These are phyloP conservation scores for Asarcornis scutulata DNA, from an alignment of 2,113 vertebrate genomes.

Conservation along the genomic window DNA sequence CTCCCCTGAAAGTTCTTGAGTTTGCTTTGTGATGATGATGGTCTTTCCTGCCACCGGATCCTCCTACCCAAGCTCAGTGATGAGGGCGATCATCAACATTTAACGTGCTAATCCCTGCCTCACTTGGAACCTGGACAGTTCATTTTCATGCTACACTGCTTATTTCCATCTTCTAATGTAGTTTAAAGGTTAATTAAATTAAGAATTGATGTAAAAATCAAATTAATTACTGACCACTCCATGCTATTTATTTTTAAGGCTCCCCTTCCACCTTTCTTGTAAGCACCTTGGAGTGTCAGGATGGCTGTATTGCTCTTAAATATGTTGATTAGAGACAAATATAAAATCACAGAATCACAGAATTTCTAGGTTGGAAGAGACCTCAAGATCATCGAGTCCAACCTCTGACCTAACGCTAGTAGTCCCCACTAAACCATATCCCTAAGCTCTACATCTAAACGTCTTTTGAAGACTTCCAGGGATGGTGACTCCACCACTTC, in stretches of 20 bases:
- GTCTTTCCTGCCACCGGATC: background rate
- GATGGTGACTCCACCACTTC: no score
- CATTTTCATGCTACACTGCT: conserved; percentile 67
- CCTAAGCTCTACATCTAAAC: no score
- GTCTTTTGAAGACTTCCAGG: no score
- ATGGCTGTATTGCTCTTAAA: conserved; percentile 30
- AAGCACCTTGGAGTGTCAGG: conserved; percentile 57
- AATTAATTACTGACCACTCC: conserved; percentile 81
- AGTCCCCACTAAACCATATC: no score
- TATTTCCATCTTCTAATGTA: conserved; percentile 67
- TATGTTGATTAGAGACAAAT: conserved; percentile 29
- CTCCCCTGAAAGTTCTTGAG: background rate
- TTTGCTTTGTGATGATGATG: background rate
- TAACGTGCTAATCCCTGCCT: conserved; percentile 61
- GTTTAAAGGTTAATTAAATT: conserved; percentile 77
- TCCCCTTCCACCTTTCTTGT: conserved; percentile 78
- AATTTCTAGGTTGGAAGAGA: no score
- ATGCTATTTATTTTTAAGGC: conserved; percentile 82
- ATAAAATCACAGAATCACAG: background rate
- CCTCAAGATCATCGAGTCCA: no score
- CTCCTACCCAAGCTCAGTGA: background rate
- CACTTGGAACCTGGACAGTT: conserved; percentile 69
- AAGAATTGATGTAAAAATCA: conserved; percentile 75
- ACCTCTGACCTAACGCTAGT: no score
- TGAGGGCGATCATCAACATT: conserved; percentile 5